Percentiles rank a stretch among this genome's conserved stretches.
These are phyloP conservation scores for Phrynocephalus versicolor DNA, from an alignment of 2,113 vertebrate species.

Conservation along the genomic window DNA sequence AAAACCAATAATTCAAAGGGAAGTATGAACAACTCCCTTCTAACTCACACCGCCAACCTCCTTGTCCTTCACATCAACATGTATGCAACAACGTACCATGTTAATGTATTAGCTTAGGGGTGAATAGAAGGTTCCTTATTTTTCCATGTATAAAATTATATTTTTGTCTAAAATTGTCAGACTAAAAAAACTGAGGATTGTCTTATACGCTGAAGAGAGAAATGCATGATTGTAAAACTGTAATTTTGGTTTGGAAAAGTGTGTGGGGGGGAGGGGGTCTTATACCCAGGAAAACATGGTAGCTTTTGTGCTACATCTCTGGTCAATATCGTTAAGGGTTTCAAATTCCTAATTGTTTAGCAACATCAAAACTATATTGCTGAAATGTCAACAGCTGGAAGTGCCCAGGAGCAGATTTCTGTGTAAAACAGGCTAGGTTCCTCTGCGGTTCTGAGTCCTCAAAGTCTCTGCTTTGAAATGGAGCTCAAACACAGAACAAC, in stretches of 20 bases:
- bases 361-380: background rate
- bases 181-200: no score
- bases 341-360: background rate
- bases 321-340: background rate
- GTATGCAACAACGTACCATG: background rate
- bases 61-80: background rate
- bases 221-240: no score
- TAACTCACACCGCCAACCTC: background rate
- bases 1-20: background rate
- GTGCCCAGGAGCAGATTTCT: background rate
- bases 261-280: no score
- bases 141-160: no score
- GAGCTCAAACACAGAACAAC: background rate
- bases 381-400: background rate
- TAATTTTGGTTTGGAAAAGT: no score
- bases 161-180: no score
- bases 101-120: background rate
- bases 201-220: no score
- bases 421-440: no score
- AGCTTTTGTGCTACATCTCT: background rate
- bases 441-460: no score
- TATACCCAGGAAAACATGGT: no score
- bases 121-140: background rate
- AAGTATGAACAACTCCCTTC: background rate
- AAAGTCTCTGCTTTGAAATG: no score